Conservation (phyloP, 2,797 vertebrate species). For the Gambusia yucatana region DNA sequence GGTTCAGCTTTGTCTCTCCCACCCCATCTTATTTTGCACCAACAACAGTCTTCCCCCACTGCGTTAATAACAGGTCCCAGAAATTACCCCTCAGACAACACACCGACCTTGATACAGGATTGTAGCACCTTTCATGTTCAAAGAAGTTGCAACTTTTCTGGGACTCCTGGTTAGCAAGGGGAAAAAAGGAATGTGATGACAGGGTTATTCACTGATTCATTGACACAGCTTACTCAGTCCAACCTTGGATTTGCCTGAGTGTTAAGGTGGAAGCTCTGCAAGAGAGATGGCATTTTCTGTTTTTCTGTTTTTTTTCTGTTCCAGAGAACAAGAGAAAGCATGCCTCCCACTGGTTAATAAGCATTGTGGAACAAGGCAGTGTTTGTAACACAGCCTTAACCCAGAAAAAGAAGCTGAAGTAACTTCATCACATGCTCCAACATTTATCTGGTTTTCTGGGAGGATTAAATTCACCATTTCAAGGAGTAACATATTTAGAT, state of each 20-base stretch:
- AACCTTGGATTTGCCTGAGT: conserved; percentile 63
- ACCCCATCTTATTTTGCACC: conserved; percentile 36
- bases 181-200: conserved; percentile 52
- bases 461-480: conserved; percentile 3
- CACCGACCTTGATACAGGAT: conserved; percentile 66
- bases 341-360: background rate
- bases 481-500: conserved; percentile 5
- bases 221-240: conserved; percentile 53
- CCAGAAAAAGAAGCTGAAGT: conserved; percentile 12
- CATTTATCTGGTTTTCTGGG: conserved; percentile 4
- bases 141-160: conserved; percentile 53
- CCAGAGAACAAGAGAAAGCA: background rate
- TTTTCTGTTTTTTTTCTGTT: conserved; percentile 3
- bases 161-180: conserved; percentile 61
- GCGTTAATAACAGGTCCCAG: conserved; percentile 65
- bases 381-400: conserved; percentile 1
- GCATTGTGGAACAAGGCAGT: background rate
- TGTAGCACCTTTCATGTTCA: conserved; percentile 59
- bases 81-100: conserved; percentile 63
- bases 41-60: conserved; percentile 38
- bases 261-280: conserved; percentile 30
- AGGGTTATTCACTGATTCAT: conserved; percentile 58
- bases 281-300: conserved; percentile 12
- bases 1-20: conserved; percentile 38
- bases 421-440: background rate